Conservation (phyloP, 2,888 invertebrate species). For the Bugula neritina region DNA sequence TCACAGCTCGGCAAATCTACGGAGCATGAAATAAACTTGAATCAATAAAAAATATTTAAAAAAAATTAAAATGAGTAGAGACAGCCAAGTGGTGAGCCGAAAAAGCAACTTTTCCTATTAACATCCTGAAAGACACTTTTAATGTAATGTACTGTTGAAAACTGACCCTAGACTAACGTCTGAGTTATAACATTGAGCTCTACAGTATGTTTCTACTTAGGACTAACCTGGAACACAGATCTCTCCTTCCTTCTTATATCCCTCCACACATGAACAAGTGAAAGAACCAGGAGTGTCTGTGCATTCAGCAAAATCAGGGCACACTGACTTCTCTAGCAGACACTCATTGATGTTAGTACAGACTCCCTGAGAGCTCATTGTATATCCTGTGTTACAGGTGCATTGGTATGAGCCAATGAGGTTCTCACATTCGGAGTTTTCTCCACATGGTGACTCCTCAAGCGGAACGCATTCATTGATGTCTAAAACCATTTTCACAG, state of each 20-base stretch:
- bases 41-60: too few relatives aligned
- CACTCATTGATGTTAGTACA: constrained; percentile 12
- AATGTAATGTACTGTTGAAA: too few relatives aligned
- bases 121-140: too few relatives aligned
- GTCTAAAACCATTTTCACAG: too few relatives aligned
- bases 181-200: too few relatives aligned
- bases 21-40: too few relatives aligned
- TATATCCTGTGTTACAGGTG: neutral
- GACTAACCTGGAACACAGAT: neutral
- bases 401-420: neutral
- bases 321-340: constrained; percentile 17
- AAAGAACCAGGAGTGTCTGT: constrained; percentile 31
- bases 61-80: too few relatives aligned
- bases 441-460: constrained; percentile 3
- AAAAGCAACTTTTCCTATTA: too few relatives aligned
- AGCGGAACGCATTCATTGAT: constrained; percentile 29
- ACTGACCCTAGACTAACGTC: too few relatives aligned
- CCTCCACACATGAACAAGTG: constrained; percentile 29
- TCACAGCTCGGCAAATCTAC: neutral
- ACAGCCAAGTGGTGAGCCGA: too few relatives aligned
- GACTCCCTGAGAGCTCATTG: neutral
- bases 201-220: too few relatives aligned
- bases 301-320: constrained; percentile 29
- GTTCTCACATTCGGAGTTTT: constrained; percentile 14
- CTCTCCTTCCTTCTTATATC: constrained; percentile 30